phyloP scores from a whole-genome alignment of 2,113 vertebrate species.

The Callithrix jacchus region DNA sequence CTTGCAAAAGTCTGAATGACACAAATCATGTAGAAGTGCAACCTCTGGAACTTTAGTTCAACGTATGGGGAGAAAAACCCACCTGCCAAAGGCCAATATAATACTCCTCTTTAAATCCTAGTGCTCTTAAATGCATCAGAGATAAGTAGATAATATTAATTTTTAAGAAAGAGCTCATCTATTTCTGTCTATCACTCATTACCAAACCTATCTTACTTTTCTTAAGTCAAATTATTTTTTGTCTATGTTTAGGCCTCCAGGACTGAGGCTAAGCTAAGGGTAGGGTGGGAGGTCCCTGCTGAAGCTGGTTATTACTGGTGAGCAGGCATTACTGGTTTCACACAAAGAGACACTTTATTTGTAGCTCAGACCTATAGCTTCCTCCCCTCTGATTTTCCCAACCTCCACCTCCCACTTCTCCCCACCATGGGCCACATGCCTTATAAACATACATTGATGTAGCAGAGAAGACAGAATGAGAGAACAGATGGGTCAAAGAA shows the following conservation, averaged over 20 bases:
- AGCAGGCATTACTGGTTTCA: neutral
- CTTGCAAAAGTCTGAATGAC: neutral
- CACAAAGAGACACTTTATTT: neutral
- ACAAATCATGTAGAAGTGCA: neutral
- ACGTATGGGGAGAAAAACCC: neutral
- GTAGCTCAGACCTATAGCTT: neutral
- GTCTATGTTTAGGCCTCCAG: neutral
- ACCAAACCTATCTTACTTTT: neutral
- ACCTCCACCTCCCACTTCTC: neutral
- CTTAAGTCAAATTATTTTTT: neutral
- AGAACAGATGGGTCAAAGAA: neutral
- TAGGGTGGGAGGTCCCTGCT: too few relatives aligned
- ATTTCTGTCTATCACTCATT: neutral
- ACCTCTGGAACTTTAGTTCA: neutral
- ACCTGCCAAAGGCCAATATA: neutral
- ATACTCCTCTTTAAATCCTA: neutral
- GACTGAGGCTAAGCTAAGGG: neutral
- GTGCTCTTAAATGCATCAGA: neutral
- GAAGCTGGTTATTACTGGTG: neutral
- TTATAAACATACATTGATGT: neutral
- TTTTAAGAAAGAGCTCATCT: neutral
- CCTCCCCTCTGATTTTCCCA: neutral
- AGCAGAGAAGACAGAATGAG: neutral
- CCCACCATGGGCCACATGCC: neutral
- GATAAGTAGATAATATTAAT: neutral